phyloP scores from a whole-genome alignment of 2,113 vertebrate genomes.

The Nematolebias whitei region DNA sequence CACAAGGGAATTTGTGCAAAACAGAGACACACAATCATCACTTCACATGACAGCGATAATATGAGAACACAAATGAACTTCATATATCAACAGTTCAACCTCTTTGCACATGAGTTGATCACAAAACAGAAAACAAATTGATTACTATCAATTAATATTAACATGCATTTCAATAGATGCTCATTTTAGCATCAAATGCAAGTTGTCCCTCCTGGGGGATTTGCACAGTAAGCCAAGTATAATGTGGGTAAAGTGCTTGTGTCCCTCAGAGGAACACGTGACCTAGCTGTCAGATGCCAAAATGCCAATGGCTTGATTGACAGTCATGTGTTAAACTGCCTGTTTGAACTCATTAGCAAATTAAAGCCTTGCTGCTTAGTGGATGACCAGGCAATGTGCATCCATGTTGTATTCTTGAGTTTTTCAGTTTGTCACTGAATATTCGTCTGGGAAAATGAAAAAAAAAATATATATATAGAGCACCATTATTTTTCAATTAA shows the following conservation, averaged over 20 bases:
- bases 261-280: constrained; percentile 71
- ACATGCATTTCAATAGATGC: constrained; percentile 3
- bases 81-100: constrained; percentile 16
- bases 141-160: constrained; percentile 22
- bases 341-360: constrained; percentile 79
- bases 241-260: constrained; percentile 62
- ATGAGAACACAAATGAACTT: constrained; percentile 23
- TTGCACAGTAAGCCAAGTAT: constrained; percentile 40
- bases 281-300: constrained; percentile 73
- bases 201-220: constrained; percentile 20
- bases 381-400: constrained; percentile 52
- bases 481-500: too few relatives aligned
- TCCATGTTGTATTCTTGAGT: constrained; percentile 58
- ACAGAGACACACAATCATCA: constrained; percentile 26
- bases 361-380: constrained; percentile 55
- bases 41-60: constrained; percentile 24
- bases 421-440: constrained; percentile 40
- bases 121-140: constrained; percentile 29
- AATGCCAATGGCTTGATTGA: constrained; percentile 79
- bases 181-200: constrained; percentile 28
- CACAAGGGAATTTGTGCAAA: constrained; percentile 14
- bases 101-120: constrained; percentile 30
- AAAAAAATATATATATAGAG: too few relatives aligned
- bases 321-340: constrained; percentile 76
- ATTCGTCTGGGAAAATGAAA: constrained; percentile 11